These are phyloP conservation scores for Cyrtonyx montezumae DNA, from an alignment of 2,113 vertebrate genomes.

Conservation along the genomic window DNA sequence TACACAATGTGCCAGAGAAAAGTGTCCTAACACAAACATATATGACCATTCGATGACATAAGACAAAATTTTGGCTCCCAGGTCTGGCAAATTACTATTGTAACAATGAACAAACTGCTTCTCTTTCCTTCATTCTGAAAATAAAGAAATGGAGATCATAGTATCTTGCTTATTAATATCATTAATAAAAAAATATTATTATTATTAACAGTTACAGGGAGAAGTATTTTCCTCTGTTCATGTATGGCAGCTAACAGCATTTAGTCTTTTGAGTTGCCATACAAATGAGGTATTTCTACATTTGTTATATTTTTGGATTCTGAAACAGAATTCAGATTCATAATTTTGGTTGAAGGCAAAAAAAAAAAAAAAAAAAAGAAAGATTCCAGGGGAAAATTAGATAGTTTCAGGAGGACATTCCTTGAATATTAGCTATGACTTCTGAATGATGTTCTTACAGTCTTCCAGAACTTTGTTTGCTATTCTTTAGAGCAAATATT, in stretches of 20 bases:
- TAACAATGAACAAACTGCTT: background rate
- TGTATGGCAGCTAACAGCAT: background rate
- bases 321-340: background rate
- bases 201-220: no score
- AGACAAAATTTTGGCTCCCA: background rate
- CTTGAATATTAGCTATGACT: background rate
- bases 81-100: background rate
- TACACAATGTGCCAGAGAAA: background rate
- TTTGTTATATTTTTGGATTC: background rate
- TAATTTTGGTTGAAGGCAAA: background rate
- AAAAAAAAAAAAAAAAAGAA: background rate
- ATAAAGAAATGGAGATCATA: background rate
- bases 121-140: background rate
- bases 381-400: background rate
- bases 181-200: no score
- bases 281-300: background rate
- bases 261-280: background rate
- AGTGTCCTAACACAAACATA: background rate
- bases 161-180: background rate
- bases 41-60: background rate
- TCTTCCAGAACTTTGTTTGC: conserved; percentile 28
- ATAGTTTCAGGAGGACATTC: background rate
- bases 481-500: conserved; percentile 57
- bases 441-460: background rate
- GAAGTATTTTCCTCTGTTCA: background rate